phyloP scores from a whole-genome alignment of 35 echinoderm and acorn worm genomes.

The Lytechinus pictus region DNA sequence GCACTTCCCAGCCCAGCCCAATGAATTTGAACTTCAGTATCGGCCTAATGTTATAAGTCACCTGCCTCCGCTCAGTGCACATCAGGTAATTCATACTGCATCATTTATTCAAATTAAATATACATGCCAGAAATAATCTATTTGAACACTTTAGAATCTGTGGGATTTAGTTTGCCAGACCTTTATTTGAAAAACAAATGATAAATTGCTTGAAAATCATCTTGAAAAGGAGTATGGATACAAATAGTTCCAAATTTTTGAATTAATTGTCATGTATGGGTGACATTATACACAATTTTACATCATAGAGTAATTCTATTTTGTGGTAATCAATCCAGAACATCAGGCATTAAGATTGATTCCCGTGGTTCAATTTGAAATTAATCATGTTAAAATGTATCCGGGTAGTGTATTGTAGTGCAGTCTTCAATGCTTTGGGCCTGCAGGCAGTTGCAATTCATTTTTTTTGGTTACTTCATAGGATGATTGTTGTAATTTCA shows the following conservation, averaged over 20 bases:
- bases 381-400: background rate
- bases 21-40: conserved; percentile 89
- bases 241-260: no score
- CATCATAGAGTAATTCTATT: no score
- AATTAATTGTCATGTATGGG: no score
- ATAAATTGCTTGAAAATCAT: no score
- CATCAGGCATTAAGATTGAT: background rate
- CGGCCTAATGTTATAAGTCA: conserved; percentile 87
- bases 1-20: conserved; percentile 77
- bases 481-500: background rate
- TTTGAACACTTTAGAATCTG: no score
- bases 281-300: no score
- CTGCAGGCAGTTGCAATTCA: background rate
- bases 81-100: conserved; percentile 61
- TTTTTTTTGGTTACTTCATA: background rate
- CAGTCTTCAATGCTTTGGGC: background rate
- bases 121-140: no score
- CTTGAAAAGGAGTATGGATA: no score
- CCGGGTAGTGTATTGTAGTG: background rate
- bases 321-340: no score
- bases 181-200: no score
- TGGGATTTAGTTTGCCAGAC: no score
- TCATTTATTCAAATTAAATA: background rate
- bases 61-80: conserved; percentile 93
- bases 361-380: background rate